Conservation (phyloP, 2,113 vertebrate species). For the Lanius collurio region DNA sequence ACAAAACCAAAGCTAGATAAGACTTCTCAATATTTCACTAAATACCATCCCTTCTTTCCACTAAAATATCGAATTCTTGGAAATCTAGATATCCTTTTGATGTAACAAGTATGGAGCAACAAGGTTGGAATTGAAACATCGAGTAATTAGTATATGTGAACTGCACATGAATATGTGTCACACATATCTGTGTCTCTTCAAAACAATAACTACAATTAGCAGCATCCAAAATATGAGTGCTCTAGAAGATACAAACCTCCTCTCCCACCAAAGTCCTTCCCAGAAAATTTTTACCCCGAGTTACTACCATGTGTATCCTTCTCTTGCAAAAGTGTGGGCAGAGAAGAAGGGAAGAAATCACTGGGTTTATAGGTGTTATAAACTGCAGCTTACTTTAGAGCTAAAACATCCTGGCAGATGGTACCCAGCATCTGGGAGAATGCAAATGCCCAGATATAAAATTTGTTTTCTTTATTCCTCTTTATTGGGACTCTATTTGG, state of each 20-base stretch:
- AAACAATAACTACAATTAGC: neutral
- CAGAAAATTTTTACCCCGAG: neutral
- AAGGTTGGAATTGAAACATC: neutral
- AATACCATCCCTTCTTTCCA: neutral
- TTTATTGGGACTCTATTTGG: neutral
- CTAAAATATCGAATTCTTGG: neutral
- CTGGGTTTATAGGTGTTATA: neutral
- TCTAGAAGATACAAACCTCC: neutral
- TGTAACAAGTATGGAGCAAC: neutral
- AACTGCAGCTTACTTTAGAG: neutral
- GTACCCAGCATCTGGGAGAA: constrained; percentile 34
- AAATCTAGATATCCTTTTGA: neutral
- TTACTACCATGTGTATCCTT: rapidly evolving
- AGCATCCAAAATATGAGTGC: neutral
- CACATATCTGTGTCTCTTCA: neutral
- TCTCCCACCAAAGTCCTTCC: neutral
- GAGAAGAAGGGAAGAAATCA: neutral
- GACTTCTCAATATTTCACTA: neutral
- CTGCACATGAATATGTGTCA: neutral
- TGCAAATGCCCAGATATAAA: constrained; percentile 9
- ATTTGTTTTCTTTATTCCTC: constrained; percentile 30
- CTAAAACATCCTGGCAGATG: constrained; percentile 26
- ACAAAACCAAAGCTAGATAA: neutral
- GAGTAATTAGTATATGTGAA: neutral
- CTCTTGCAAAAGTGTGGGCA: neutral